These are phyloP conservation scores for Cygnus atratus DNA, from an alignment of 2,113 vertebrate genomes.

Conservation along the genomic window DNA sequence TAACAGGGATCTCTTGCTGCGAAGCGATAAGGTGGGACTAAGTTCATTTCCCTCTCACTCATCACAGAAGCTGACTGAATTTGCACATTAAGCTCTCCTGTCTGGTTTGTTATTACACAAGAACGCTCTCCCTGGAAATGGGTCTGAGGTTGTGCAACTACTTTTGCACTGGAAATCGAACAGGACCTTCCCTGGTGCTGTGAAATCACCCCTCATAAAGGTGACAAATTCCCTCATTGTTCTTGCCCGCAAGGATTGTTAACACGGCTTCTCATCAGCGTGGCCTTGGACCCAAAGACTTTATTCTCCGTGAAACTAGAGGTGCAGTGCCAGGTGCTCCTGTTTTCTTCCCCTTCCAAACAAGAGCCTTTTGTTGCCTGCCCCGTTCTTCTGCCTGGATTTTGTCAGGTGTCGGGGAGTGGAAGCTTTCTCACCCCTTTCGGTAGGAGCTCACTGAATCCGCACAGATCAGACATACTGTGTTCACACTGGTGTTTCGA, in stretches of 20 bases:
- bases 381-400: background rate
- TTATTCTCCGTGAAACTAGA: background rate
- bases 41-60: background rate
- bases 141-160: background rate
- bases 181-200: background rate
- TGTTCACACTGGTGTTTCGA: background rate
- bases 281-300: background rate
- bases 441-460: background rate
- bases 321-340: background rate
- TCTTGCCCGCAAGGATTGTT: background rate
- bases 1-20: background rate
- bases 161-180: background rate
- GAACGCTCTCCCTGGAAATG: background rate
- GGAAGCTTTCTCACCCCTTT: background rate
- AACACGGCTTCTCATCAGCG: background rate
- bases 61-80: background rate
- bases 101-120: background rate
- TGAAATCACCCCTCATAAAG: background rate
- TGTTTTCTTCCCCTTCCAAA: background rate
- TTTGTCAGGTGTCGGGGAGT: background rate
- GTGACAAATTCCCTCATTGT: background rate
- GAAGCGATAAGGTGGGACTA: background rate
- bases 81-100: background rate
- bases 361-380: background rate
- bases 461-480: rapidly evolving